Conservation (phyloP, 23 tunicate species). For the Styela plicata region DNA sequence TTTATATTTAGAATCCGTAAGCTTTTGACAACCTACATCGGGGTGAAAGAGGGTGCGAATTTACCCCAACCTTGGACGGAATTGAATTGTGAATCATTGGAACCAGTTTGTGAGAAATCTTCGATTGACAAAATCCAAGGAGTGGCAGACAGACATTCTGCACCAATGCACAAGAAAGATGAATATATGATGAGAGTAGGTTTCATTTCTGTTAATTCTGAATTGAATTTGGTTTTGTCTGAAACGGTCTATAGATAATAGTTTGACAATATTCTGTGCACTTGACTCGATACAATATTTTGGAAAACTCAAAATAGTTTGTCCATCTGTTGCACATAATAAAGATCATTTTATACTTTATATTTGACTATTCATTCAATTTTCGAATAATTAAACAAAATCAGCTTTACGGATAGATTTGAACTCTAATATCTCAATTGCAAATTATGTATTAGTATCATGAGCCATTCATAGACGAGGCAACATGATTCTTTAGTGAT, state of each 20-base stretch:
- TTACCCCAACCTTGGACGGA: conserved; percentile 71
- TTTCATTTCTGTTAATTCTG: not conserved
- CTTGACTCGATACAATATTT: too few relatives aligned
- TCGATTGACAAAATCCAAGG: conserved; percentile 47
- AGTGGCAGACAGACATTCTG: conserved; percentile 27
- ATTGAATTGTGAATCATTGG: conserved; percentile 67
- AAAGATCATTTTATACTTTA: too few relatives aligned
- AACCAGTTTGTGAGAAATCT: conserved; percentile 27
- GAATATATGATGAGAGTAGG: conserved; percentile 44
- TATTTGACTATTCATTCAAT: too few relatives aligned
- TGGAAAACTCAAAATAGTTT: too few relatives aligned
- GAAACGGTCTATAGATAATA: not conserved
- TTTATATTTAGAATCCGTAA: conserved; percentile 67
- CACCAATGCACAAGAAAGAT: conserved; percentile 56
- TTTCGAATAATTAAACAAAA: too few relatives aligned
- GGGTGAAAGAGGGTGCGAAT: conserved; percentile 47
- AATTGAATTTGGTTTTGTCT: not conserved
- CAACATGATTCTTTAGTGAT: too few relatives aligned
- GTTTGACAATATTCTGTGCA: too few relatives aligned
- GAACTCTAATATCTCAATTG: too few relatives aligned
- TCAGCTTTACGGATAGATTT: too few relatives aligned
- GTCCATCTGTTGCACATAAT: too few relatives aligned
- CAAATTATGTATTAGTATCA: too few relatives aligned
- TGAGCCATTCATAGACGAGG: too few relatives aligned
- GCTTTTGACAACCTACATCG: conserved; percentile 70